Evolutionary conservation across 1,140 invertebrate genomes (phyloP), one percentile per base, ranked within the genome.

Genomic region (Stratiolaelaps scimitus): DNA sequence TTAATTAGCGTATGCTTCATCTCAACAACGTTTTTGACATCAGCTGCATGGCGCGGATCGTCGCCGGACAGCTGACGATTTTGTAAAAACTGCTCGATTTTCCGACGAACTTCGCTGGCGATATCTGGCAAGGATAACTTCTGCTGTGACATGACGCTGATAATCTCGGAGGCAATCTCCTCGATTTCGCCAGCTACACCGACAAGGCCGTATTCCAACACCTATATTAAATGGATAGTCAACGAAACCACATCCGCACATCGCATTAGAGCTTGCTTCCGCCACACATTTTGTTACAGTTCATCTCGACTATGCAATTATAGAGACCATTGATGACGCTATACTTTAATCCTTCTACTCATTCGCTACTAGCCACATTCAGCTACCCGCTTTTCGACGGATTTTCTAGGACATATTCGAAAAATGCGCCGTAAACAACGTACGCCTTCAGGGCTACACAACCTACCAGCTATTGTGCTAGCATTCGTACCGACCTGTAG

Each of bases 151-250:
- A 60, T 60, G 10, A 17, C 17, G 34, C 26, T 60, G 28, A 23
- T 64, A 20, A 66, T 43, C 40, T 69, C 46, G 15, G 46, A n/a
- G 13, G 65, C 66, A 1, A 72, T 74, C 69, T 85, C 82, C 30
- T 87, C 74, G 40, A 79, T 46, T 29, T 84, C 81, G 46, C 84
- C 79, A 1, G 88, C 81, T 72, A 86, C 82, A 30, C 80, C 82
- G 0, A 88, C 77, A 72, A 83, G 80, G 0, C 92, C 91, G 60
- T 81, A 77, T 69, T 88, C 80, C 1, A 95, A 26, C 2, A 60
- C 53, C 53, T 60, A 23, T 17, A 5, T 26, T 15, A 23, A 60
- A 23, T n/a, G n/a, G n/a, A n/a, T n/a, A 60, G 2, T 40, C 10
- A 6, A 10, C 4, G 15, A 60, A n/a, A 26, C 2, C 53, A 40